Conservation (phyloP, 1,140 invertebrate genomes). For the Cherax destructor region DNA sequence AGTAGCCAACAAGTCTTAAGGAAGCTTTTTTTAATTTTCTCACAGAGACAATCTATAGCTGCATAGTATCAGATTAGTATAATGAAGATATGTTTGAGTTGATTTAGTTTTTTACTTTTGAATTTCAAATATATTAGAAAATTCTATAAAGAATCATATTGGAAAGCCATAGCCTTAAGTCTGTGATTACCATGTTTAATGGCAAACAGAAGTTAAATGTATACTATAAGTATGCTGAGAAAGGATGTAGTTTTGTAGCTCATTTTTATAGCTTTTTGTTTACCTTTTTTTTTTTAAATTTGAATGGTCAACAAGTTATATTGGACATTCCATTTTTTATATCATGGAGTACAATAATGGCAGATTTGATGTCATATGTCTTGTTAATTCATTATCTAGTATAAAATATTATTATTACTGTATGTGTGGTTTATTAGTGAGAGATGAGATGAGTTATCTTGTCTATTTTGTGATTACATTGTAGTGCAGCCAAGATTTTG, state of each 20-base stretch:
- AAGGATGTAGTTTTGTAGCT: not conserved
- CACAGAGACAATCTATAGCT: too few species aligned
- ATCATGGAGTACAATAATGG: not conserved
- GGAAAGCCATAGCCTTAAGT: not conserved
- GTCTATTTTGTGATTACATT: too few species aligned
- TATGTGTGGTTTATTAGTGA: too few species aligned
- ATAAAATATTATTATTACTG: too few species aligned
- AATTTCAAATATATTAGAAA: not conserved
- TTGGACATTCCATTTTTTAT: constrained; percentile 5
- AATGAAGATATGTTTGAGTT: too few species aligned
- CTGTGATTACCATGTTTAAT: not conserved
- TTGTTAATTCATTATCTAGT: not conserved
- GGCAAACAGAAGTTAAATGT: not conserved
- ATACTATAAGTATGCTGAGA: not conserved
- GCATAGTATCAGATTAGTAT: too few species aligned
- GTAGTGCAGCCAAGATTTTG: too few species aligned
- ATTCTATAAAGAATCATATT: not conserved
- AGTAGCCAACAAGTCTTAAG: too few species aligned
- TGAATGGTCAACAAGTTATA: not conserved
- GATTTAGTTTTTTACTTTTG: too few species aligned
- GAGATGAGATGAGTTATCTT: too few species aligned
- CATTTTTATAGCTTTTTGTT: not conserved
- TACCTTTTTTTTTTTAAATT: not conserved
- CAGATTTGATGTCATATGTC: not conserved
- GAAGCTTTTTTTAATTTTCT: too few species aligned